Evolutionary conservation across 2,797 vertebrate species (phyloP).

Genomic region (Epinephelus malabaricus): DNA sequence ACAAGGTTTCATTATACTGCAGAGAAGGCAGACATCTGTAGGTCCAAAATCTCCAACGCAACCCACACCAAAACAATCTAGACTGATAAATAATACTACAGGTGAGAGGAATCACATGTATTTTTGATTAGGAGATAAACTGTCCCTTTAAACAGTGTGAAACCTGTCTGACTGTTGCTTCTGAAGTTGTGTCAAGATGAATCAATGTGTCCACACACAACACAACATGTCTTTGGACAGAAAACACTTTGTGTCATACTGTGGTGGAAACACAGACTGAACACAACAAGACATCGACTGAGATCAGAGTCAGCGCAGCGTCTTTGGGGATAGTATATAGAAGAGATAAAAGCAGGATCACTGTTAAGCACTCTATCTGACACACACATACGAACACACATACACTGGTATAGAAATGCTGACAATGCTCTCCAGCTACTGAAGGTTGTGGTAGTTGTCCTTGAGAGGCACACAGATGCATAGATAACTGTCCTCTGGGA

Average conservation of each 20-base stretch:
- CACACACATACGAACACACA: constrained; percentile 9
- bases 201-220: background rate
- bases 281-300: background rate
- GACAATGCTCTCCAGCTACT: constrained; percentile 53
- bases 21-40: no score
- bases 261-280: background rate
- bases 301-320: constrained; percentile 11
- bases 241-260: background rate
- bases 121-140: no score
- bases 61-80: no score
- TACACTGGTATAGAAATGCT: constrained; percentile 49
- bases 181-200: background rate
- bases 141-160: no score
- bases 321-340: background rate
- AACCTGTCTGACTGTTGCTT: background rate
- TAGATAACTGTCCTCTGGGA: constrained; percentile 47
- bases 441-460: constrained; percentile 56
- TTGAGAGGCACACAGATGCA: constrained; percentile 57
- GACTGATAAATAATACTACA: no score
- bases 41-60: no score
- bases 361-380: constrained; percentile 9
- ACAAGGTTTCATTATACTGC: no score
- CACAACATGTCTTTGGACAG: background rate
- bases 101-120: no score
- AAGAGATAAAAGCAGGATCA: background rate